Evolutionary conservation across 2,888 invertebrate genomes (phyloP), one percentile per base, ranked within the genome.

Genomic region (Cephalotes varians): DNA sequence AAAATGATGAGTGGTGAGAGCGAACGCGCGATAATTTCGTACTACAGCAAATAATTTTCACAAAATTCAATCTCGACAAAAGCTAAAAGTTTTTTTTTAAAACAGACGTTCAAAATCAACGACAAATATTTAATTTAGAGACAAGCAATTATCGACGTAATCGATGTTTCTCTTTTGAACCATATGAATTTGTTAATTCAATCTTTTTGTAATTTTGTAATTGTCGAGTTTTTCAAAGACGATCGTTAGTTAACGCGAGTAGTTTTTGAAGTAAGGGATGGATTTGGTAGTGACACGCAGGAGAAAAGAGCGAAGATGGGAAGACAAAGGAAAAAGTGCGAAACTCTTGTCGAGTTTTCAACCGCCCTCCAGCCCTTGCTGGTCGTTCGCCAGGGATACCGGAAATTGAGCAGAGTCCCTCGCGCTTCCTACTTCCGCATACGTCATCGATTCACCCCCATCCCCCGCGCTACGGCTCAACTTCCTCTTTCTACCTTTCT

Each of bases 351-450:
- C 80, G 65, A 72, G 58, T 65, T 72, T 56, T 77, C 67, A 82
- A 15, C 40, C 65, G 25, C 62, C 65, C 77, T 79, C 47, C 82
- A 49, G 34, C 47, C 60, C 51, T 60, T 21, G 25, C 64, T 37
- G 85, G 88, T 83, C 88, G 88, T 87, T 90, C 87, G 87, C 88
- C 86, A 87, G 83, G 85, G 86, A 90, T 85, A 87, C 90, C 91
- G 93, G 90, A 92, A 91, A 92, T 91, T 90, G 91, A 91, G 89
- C 90, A 88, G 90, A 91, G 90, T 84, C 87, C 83, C 88, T 87
- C 85, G 88, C 85, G 90, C 89, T 92, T 92, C 91, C 88, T 58
- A 87, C 91, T 92, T 91, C 91, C 93, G 92, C 90, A 85, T 92
- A 91, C 91, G 92, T 92, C 91, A 90, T 91, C 89, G 91, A 85